Percentiles rank a stretch among this genome's conserved stretches.
Conservation (phyloP, 2,797 vertebrate species). For the Alfaro cultratus region DNA sequence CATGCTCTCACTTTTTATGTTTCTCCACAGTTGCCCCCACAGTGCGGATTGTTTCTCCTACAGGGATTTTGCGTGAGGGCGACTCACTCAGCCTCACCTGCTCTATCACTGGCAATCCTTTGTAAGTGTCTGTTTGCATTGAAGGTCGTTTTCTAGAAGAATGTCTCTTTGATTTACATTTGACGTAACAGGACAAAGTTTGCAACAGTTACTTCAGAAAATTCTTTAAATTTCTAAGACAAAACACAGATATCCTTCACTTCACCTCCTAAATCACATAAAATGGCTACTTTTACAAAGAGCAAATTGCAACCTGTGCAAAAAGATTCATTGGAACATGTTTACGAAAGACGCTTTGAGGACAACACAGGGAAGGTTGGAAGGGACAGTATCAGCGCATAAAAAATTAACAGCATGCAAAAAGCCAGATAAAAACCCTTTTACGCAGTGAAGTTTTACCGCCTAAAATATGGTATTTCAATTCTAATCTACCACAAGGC, state of each 20-base stretch:
- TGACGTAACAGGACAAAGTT: background rate
- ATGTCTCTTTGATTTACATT: background rate
- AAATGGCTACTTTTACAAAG: background rate
- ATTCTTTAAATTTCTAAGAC: background rate
- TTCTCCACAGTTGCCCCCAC: conserved; percentile 80
- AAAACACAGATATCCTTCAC: background rate
- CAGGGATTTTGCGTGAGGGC: conserved; percentile 89
- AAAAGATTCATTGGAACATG: background rate
- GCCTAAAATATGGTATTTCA: background rate
- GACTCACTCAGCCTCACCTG: conserved; percentile 89
- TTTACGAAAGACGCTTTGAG: background rate
- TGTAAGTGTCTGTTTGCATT: conserved; percentile 78
- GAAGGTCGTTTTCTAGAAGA: conserved; percentile 3
- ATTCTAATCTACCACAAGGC: background rate
- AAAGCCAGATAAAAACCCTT: background rate
- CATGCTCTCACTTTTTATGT: conserved; percentile 27
- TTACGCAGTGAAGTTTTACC: background rate
- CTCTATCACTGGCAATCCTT: conserved; percentile 87
- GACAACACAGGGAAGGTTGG: background rate
- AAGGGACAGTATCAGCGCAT: background rate
- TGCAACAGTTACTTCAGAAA: background rate
- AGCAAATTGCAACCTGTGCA: background rate
- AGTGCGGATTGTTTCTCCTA: conserved; percentile 86
- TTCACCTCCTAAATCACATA: background rate
- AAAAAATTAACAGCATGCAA: background rate